Conservation (phyloP, 2,113 vertebrate species). For the Hepsetus odoe region DNA sequence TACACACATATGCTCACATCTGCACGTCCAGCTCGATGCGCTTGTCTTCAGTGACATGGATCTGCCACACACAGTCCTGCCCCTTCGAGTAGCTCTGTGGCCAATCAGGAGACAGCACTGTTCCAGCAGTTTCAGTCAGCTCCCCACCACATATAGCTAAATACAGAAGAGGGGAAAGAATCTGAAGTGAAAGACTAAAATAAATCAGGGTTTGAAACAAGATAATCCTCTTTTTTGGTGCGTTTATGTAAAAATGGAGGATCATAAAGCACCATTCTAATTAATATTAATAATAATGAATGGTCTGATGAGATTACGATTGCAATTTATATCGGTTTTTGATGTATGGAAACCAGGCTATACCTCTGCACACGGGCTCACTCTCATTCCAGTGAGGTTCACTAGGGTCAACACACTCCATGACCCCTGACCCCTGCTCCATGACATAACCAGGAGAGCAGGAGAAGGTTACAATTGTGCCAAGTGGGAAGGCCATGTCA, state of each 20-base stretch:
- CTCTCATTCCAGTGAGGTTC: slow-evolving; percentile 93
- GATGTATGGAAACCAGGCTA: not conserved
- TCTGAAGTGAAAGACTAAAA: not conserved
- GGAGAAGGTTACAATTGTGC: slow-evolving; percentile 83
- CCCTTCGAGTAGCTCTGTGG: slow-evolving; percentile 90
- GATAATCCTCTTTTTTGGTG: too few species aligned
- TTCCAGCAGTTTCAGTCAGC: slow-evolving; percentile 81
- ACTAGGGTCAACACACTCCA: slow-evolving; percentile 86
- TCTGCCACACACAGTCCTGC: slow-evolving; percentile 89
- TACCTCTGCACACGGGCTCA: slow-evolving; percentile 89
- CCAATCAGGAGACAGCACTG: slow-evolving; percentile 91
- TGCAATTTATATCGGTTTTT: not conserved
- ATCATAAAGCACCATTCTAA: not conserved
- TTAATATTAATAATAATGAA: not conserved
- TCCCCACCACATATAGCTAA: slow-evolving; percentile 89
- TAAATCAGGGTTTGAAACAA: not conserved
- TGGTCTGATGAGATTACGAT: not conserved
- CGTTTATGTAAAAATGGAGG: too few species aligned
- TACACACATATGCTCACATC: slow-evolving; percentile 77
- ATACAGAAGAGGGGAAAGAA: not conserved
- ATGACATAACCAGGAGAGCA: slow-evolving; percentile 90
- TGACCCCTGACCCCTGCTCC: slow-evolving; percentile 85
- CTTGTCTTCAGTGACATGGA: slow-evolving; percentile 89
- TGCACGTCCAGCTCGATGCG: slow-evolving; percentile 87
- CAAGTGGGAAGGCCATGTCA: slow-evolving; percentile 84